phyloP scores from a whole-genome alignment of 53 echinoderm and acorn worm genomes.

The Antedon mediterranea region DNA sequence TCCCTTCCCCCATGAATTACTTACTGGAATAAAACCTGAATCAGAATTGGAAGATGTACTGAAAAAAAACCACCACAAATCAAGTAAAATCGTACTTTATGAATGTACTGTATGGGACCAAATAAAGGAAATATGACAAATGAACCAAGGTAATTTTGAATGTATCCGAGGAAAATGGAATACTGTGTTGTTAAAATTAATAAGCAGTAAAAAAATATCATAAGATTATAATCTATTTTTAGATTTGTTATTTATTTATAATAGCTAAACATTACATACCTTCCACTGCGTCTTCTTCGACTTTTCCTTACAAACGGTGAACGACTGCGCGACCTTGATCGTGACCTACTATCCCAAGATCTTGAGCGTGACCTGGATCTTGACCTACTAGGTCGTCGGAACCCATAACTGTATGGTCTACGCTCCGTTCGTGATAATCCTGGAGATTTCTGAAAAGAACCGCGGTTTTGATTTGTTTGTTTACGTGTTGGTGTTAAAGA shows the following conservation, averaged over 20 bases:
- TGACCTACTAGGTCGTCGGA: slow-evolving; percentile 30
- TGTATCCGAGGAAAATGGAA: too few species aligned
- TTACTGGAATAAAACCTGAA: background rate
- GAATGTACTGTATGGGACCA: too few species aligned
- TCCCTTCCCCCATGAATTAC: slow-evolving; percentile 25
- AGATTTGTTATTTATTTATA: too few species aligned
- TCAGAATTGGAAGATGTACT: background rate
- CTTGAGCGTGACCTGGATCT: slow-evolving; percentile 34
- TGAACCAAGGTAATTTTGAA: too few species aligned
- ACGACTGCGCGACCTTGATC: slow-evolving; percentile 24
- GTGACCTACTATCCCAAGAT: slow-evolving; percentile 35
- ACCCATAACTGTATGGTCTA: background rate
- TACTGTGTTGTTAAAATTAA: too few species aligned
- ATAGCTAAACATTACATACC: slow-evolving; percentile 12
- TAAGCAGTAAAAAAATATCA: too few species aligned
- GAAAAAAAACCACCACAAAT: background rate
- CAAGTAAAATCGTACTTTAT: too few species aligned
- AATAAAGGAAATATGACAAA: too few species aligned
- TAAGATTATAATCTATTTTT: too few species aligned
- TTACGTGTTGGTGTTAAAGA: background rate
- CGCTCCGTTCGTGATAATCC: background rate
- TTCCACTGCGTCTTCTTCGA: slow-evolving; percentile 26
- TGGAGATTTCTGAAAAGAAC: background rate
- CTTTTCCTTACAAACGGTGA: slow-evolving; percentile 16
- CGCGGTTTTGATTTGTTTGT: background rate